phyloP scores from a whole-genome alignment of 2,888 invertebrate species.

The Loripinus fragilis region DNA sequence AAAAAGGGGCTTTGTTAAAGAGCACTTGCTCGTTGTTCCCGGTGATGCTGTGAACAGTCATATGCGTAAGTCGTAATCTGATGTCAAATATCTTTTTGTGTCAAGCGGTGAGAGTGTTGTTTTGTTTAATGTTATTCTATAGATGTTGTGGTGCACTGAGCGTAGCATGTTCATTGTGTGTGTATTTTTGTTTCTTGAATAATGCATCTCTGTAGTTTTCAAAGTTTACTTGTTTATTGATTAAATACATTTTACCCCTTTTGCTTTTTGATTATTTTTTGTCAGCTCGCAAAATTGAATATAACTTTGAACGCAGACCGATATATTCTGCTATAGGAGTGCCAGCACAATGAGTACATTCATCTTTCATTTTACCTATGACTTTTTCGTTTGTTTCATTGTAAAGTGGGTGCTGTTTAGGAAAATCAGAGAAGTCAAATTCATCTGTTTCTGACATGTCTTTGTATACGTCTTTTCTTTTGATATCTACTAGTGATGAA shows the following conservation, averaged over 20 bases:
- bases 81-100: slow-evolving; percentile 59
- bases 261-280: slow-evolving; percentile 42
- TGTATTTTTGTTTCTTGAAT: no score
- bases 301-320: no score
- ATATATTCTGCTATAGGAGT: no score
- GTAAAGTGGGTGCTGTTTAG: slow-evolving; percentile 42
- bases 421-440: slow-evolving; percentile 40
- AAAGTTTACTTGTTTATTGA: slow-evolving; percentile 44
- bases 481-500: slow-evolving; percentile 72
- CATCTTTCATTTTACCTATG: slow-evolving; percentile 44
- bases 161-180: slow-evolving; percentile 54
- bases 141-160: slow-evolving; percentile 49
- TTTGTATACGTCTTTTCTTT: no score
- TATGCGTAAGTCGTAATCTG: slow-evolving; percentile 61
- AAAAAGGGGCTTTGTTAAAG: slow-evolving; percentile 47
- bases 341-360: no score
- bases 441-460: slow-evolving; percentile 67
- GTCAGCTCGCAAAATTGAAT: no score
- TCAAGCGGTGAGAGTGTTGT: no score
- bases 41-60: slow-evolving; percentile 44
- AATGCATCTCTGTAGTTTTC: no score
- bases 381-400: slow-evolving; percentile 47
- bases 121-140: no score
- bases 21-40: slow-evolving; percentile 42
- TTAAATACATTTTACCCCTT: slow-evolving; percentile 51